phyloP scores from a whole-genome alignment of 2,888 invertebrate species.

The Anaspis maculata region DNA sequence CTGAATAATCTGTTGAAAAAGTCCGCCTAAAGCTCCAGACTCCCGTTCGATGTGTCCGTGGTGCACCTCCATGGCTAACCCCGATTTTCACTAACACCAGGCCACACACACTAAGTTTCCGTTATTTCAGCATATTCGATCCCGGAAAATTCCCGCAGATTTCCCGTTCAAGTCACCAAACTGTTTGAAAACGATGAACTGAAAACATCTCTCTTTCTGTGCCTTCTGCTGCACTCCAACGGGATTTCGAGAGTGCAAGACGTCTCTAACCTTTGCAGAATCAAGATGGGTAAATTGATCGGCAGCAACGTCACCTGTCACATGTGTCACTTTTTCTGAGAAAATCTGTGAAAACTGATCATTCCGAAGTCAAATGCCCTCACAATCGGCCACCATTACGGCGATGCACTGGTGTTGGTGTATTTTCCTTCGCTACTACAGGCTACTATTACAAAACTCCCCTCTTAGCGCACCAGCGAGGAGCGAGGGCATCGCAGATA shows the following conservation, averaged over 20 bases:
- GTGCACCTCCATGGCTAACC: slow-evolving; percentile 53
- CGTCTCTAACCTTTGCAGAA: slow-evolving; percentile 4
- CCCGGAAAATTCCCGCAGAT: no score
- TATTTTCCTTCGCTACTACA: slow-evolving; percentile 24
- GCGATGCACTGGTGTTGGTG: slow-evolving; percentile 14
- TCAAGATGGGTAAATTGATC: no score
- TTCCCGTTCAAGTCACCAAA: no score
- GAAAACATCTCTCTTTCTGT: no score
- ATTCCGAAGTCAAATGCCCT: slow-evolving; percentile 3
- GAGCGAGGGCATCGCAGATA: no score
- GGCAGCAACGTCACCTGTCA: no score
- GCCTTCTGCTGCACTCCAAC: no score
- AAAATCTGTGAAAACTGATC: neutral
- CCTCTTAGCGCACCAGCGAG: no score
- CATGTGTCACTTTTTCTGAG: neutral
- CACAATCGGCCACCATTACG: slow-evolving; percentile 21
- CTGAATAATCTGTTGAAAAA: slow-evolving; percentile 90
- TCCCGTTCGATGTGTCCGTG: slow-evolving; percentile 66
- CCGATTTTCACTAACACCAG: slow-evolving; percentile 1
- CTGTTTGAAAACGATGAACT: no score
- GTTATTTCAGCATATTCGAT: no score
- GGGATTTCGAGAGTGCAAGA: no score
- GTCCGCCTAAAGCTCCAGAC: slow-evolving; percentile 82
- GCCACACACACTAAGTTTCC: slow-evolving; percentile 5
- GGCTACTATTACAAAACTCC: slow-evolving; percentile 16